Percentiles rank a stretch among this genome's conserved stretches.
These are phyloP conservation scores for Scomber colias DNA, from an alignment of 2,113 vertebrate species.

Conservation along the genomic window DNA sequence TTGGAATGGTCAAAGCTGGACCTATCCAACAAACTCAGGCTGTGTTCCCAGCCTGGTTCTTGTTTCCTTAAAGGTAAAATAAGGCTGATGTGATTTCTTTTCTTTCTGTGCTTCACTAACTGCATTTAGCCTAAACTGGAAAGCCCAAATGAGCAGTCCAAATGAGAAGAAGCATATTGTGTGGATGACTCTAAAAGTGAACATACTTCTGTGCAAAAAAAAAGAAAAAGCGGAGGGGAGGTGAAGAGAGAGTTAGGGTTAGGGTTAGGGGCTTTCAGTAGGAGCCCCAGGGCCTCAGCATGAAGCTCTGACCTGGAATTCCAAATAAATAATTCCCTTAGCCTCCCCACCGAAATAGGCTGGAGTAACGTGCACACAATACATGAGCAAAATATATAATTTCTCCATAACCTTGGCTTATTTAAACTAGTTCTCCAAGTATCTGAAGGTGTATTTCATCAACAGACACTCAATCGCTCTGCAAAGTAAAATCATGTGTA, in stretches of 20 bases:
- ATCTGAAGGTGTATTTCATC: slow-evolving; percentile 37
- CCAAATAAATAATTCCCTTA: slow-evolving; percentile 74
- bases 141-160: background rate
- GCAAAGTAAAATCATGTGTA: background rate
- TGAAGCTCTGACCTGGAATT: slow-evolving; percentile 74
- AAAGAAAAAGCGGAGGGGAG: background rate
- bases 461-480: background rate
- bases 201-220: slow-evolving; percentile 21
- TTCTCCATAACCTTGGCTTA: slow-evolving; percentile 17
- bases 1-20: slow-evolving; percentile 19
- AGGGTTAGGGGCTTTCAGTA: slow-evolving; percentile 7
- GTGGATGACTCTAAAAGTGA: background rate
- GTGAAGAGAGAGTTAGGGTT: background rate
- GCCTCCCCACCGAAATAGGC: slow-evolving; percentile 24
- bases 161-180: background rate
- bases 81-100: background rate
- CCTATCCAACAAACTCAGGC: slow-evolving; percentile 27
- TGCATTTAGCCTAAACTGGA: slow-evolving; percentile 12
- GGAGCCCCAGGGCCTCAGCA: slow-evolving; percentile 42
- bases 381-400: slow-evolving; percentile 7
- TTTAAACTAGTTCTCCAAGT: slow-evolving; percentile 24
- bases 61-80: slow-evolving; percentile 13
- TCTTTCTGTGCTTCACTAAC: slow-evolving; percentile 15
- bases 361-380: background rate
- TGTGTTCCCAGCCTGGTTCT: slow-evolving; percentile 3